Evolutionary conservation across 2,113 vertebrate genomes (phyloP), one percentile per base, ranked within the genome.

Genomic region (Pteruthius melanotis): DNA sequence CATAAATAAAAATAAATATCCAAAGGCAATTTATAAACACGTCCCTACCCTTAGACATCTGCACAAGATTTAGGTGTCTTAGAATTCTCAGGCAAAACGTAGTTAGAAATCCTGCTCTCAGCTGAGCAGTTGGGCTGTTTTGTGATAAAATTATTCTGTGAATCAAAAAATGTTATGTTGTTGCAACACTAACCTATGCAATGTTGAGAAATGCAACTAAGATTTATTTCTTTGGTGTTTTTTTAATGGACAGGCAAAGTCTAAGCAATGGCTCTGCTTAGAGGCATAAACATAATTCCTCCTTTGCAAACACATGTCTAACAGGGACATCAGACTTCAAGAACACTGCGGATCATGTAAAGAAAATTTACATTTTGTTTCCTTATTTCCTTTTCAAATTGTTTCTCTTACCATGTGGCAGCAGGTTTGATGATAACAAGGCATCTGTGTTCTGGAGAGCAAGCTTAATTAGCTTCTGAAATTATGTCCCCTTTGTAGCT

Each of bases 1-100:
- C 45, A 50, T 70, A 95, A 87, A 87, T 64, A 89, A 87, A 94
- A 91, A 60, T 65, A 91, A 92, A 83, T 83, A 93, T 69, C 91
- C 56, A 59, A 54, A 74, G 63, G 71, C 59, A 24, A 3, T 61
- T 42, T 70, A 15, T 50, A 91, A 89, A 85, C 68, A 42, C 31
- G 23, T 37, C 53, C 52, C 60, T 57, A 44, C 37, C 53, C 28
- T 82, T 68, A 60, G n/a, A 56, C 2, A 0, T 21, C 59, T 63
- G n/a, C 37, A 49, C 26, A 23, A 37, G 37, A 52, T 88, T 47
- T 63, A 60, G 47, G 28, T 33, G 45, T 70, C 53, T 54, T 77
- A 45, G 45, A 80, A 66, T 69, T 90, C 57, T 77, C 50, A 27
- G 72, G 18, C 59, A 80, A 86, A 76, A 39, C 0, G 0, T 10